Evolutionary conservation across 2,113 vertebrate species (phyloP).

Genomic region (Corvus moneduloides): DNA sequence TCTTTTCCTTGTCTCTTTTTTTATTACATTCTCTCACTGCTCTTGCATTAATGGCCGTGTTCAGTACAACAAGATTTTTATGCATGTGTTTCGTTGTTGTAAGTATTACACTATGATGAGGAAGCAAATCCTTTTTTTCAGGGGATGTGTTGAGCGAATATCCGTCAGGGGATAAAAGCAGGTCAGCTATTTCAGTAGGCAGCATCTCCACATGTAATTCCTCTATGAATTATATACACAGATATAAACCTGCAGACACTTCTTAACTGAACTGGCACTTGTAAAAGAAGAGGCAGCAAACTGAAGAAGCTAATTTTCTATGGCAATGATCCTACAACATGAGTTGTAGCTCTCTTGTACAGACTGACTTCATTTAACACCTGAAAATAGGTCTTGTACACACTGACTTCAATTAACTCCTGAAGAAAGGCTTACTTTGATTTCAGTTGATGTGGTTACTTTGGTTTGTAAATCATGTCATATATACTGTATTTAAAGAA

Average conservation of each 20-base stretch:
- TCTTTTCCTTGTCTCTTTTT: neutral
- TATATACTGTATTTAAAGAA: neutral
- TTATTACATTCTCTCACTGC: neutral
- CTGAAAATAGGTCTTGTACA: neutral
- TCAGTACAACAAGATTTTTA: neutral
- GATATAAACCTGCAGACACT: neutral
- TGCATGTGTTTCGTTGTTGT: neutral
- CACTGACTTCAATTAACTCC: neutral
- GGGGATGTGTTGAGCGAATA: neutral
- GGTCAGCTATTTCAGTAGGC: conserved; percentile 49
- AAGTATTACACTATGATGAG: neutral
- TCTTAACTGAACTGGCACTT: neutral
- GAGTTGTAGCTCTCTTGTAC: neutral
- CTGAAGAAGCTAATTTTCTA: neutral
- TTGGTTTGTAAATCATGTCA: neutral
- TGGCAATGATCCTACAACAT: neutral
- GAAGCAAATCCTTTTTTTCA: conserved; percentile 1
- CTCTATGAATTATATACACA: conserved; percentile 50
- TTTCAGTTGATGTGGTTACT: neutral
- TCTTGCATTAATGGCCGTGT: neutral
- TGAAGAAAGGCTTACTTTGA: neutral
- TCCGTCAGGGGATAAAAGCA: conserved; percentile 12
- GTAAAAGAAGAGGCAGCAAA: neutral
- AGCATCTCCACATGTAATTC: conserved; percentile 32
- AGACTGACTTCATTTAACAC: neutral